phyloP scores from a whole-genome alignment of 2,797 vertebrate genomes.

The Petrocephalus schoutedeni region DNA sequence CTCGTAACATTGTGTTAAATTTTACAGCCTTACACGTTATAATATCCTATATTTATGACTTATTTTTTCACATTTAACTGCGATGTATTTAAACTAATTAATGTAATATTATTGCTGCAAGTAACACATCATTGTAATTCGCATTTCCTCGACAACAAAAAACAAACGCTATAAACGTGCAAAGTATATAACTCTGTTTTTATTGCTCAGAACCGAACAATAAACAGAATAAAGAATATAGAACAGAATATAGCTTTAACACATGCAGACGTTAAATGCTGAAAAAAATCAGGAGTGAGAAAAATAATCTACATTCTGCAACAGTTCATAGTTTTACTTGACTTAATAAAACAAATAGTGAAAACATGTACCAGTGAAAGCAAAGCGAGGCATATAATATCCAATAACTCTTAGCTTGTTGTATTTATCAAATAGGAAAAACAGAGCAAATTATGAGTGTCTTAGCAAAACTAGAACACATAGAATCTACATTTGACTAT shows the following conservation, averaged over 20 bases:
- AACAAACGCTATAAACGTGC: background rate
- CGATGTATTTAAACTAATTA: background rate
- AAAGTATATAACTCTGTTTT: background rate
- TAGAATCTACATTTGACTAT: background rate
- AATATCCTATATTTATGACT: background rate
- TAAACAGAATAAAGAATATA: too few species aligned
- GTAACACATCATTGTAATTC: background rate
- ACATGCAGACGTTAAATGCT: background rate
- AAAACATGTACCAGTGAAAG: too few species aligned
- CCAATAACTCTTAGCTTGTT: background rate
- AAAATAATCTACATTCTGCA: background rate
- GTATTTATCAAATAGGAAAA: background rate
- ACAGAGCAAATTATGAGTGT: background rate
- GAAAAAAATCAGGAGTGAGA: background rate
- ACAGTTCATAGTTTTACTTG: background rate
- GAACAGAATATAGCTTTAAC: background rate
- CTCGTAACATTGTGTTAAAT: background rate
- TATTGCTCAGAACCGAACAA: background rate
- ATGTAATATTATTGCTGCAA: background rate
- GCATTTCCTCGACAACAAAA: background rate
- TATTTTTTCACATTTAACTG: background rate
- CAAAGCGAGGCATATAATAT: too few species aligned
- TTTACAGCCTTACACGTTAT: background rate
- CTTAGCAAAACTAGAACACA: background rate
- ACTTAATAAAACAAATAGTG: background rate